Percentiles rank a stretch among this genome's conserved stretches.
These are phyloP conservation scores for Crotalus horridus DNA, from an alignment of 2,113 vertebrate species.

Conservation along the genomic window DNA sequence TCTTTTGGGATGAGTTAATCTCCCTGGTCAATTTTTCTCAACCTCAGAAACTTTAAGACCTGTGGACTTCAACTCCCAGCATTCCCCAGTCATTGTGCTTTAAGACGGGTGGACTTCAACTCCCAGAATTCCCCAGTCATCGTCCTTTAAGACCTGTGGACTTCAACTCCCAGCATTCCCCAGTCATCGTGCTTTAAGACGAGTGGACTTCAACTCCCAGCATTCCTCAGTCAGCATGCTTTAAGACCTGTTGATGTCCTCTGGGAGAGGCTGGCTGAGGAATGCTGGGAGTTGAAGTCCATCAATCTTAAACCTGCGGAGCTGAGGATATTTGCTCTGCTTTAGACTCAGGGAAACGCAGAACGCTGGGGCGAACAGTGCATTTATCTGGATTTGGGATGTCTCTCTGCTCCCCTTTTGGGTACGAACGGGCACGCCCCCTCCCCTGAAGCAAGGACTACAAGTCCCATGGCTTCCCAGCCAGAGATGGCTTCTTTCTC, in stretches of 20 bases:
- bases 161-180: no score
- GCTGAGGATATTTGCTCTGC: neutral
- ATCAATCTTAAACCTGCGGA: neutral
- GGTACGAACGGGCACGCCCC: neutral
- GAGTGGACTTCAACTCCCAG: no score
- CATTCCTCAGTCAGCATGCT: neutral
- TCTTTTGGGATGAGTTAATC: no score
- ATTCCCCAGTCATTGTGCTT: neutral
- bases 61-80: neutral
- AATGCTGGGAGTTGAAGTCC: neutral
- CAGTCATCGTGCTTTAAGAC: no score
- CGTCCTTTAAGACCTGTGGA: fast-evolving
- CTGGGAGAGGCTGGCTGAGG: neutral
- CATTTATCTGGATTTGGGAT: neutral
- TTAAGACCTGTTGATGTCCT: no score
- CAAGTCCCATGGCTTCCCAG: neutral
- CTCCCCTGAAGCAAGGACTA: neutral
- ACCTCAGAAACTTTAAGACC: neutral
- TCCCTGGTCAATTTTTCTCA: neutral
- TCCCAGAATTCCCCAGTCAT: neutral
- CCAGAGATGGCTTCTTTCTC: neutral
- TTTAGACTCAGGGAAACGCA: neutral
- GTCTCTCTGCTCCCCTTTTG: neutral
- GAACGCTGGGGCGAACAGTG: no score
- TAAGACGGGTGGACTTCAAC: neutral